Base-by-base conservation (phyloP, 2,888 invertebrate genomes). In the Lasioglossum figueresi region DNA sequence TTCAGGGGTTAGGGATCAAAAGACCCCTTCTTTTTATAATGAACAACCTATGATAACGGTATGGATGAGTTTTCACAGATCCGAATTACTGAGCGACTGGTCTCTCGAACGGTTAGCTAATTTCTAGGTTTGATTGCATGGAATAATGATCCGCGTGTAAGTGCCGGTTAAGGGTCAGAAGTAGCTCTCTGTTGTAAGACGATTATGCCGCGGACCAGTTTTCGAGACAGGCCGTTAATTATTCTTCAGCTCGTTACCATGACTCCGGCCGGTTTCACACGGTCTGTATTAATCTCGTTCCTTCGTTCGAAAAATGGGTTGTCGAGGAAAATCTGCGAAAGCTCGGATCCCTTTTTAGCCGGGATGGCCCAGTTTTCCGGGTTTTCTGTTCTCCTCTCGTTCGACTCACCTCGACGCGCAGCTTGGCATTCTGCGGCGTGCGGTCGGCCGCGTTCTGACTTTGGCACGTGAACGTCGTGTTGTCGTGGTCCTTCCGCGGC, bases 361-460 rank as follows among this genome's bases (percentile, higher is more conserved):
- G 4, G 56, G 40, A 66, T 75, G 83, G 75, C 81, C 81, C 81
- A 81, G 59, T 72, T 83, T 52, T 56, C 43, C 31, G 37, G 70
- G 48, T 34, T 81, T 31, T 31, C 34, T 31, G 76, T 66, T 76
- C 48, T 70, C 3, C 10, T 45, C 34, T 19, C 31, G 37, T 45
- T 48, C 71, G 12, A 74, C 96, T 96, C 92, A 97, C 98, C 96
- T 98, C 97, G 71, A 99, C 95, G 88, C 97, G 97, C 40, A 99
- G 96, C 93, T 97, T 97, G 5, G 98, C 97, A 78, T 97, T 97
- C 93, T 97, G 96, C 93, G 98, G 98, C 0, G 98, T 97, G 88
- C 98, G 96, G 93, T 99, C 98, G 3, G 99, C 99, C 0, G 98
- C 98, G 94, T 99, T 99, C 95, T 98, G 98, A 74, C 98, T 99